Evolutionary conservation across 1,140 invertebrate species (phyloP).

Genomic region (Aphelenchoides avenae): DNA sequence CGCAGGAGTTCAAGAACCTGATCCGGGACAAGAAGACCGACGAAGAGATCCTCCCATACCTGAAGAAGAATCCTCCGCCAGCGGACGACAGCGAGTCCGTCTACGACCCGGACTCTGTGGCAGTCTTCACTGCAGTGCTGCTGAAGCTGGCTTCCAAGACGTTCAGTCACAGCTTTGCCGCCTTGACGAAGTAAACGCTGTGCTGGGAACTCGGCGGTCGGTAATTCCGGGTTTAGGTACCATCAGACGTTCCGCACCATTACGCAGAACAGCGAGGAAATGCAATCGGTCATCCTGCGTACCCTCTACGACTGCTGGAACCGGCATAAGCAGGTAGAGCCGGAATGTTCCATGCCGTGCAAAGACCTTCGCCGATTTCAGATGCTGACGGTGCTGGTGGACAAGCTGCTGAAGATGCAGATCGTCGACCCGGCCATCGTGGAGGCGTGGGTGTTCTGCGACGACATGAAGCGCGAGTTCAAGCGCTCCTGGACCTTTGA

Average conservation of each 20-base stretch:
- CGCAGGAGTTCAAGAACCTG: slow-evolving; percentile 76
- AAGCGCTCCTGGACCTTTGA: slow-evolving; percentile 50
- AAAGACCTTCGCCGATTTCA: slow-evolving; percentile 8
- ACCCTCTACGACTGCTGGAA: slow-evolving; percentile 91
- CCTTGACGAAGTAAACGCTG: slow-evolving; percentile 76
- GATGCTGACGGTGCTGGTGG: slow-evolving; percentile 78
- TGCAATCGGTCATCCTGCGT: slow-evolving; percentile 85
- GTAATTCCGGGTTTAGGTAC: slow-evolving; percentile 65
- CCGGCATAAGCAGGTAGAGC: slow-evolving; percentile 73
- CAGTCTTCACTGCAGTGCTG: slow-evolving; percentile 90
- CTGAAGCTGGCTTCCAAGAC: slow-evolving; percentile 89
- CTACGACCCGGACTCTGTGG: slow-evolving; percentile 69
- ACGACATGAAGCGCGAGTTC: slow-evolving; percentile 74
- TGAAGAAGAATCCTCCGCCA: slow-evolving; percentile 11
- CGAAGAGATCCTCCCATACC: slow-evolving; percentile 82
- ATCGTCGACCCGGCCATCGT: slow-evolving; percentile 93
- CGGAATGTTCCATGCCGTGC: background rate
- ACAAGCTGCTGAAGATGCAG: slow-evolving; percentile 94
- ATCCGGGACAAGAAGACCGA: slow-evolving; percentile 80
- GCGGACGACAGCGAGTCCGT: slow-evolving; percentile 5
- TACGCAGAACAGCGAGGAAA: slow-evolving; percentile 72
- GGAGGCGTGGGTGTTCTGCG: slow-evolving; percentile 96
- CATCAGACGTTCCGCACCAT: slow-evolving; percentile 80
- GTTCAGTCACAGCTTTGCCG: slow-evolving; percentile 94
- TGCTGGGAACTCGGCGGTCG: slow-evolving; percentile 16